phyloP scores from a whole-genome alignment of 2,888 invertebrate genomes.

The Pharmacophagus antenor region DNA sequence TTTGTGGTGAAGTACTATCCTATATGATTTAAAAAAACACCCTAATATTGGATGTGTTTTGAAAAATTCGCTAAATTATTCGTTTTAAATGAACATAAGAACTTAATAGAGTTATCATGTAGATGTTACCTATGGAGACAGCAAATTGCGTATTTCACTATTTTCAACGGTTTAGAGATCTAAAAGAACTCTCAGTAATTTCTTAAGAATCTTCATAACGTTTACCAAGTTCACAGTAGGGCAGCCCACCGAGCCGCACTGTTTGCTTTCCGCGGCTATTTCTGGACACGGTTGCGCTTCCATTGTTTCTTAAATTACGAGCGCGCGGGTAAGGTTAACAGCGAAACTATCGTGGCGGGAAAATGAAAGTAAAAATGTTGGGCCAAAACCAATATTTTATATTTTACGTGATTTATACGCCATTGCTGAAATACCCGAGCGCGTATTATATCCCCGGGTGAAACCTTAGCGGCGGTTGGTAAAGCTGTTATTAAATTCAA shows the following conservation, averaged over 20 bases:
- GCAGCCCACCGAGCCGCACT: conserved; percentile 46
- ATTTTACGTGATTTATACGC: conserved; percentile 47
- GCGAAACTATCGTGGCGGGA: conserved; percentile 53
- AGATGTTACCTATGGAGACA: background rate
- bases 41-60: no score
- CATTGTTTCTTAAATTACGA: conserved; percentile 71
- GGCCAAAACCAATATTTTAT: conserved; percentile 51
- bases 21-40: no score
- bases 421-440: conserved; percentile 40
- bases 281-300: conserved; percentile 54
- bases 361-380: conserved; percentile 52
- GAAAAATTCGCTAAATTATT: no score
- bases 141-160: background rate
- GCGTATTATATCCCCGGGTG: conserved; percentile 34
- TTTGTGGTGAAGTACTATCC: no score
- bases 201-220: background rate
- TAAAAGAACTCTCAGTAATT: conserved; percentile 10
- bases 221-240: conserved; percentile 5
- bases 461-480: conserved; percentile 22
- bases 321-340: conserved; percentile 57
- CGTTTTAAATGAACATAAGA: background rate
- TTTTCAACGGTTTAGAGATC: conserved; percentile 7
- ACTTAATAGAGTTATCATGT: background rate
- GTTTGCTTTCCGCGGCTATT: conserved; percentile 72
- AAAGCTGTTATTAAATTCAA: conserved; percentile 8